Evolutionary conservation across 1,140 invertebrate species (phyloP).

Genomic region (Brachionus rotundiformis): DNA sequence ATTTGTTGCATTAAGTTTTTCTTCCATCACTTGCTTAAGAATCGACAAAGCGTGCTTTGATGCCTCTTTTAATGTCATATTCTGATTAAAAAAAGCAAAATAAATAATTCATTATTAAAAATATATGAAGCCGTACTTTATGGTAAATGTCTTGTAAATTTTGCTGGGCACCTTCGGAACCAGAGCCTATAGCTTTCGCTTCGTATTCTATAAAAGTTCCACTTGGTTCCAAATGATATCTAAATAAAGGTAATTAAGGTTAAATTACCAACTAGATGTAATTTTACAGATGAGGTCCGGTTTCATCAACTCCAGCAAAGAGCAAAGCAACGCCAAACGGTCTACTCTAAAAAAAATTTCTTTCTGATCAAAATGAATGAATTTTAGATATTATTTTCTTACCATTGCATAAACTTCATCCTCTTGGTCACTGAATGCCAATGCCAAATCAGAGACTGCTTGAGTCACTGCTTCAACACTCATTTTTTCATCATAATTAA

Average conservation of each 20-base stretch:
- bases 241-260: slow-evolving; percentile 55
- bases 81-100: slow-evolving; percentile 67
- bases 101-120: slow-evolving; percentile 19
- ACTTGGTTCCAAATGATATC: slow-evolving; percentile 96
- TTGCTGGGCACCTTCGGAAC: slow-evolving; percentile 97
- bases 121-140: slow-evolving; percentile 68
- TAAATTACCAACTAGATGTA: no score
- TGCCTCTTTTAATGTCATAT: slow-evolving; percentile 93
- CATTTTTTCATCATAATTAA: slow-evolving; percentile 94
- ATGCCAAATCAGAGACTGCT: slow-evolving; percentile 94
- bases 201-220: slow-evolving; percentile 94
- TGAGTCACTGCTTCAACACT: slow-evolving; percentile 93
- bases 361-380: no score
- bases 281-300: slow-evolving; percentile 68
- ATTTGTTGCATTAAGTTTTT: slow-evolving; percentile 94
- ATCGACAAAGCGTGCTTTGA: slow-evolving; percentile 87
- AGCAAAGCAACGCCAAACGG: slow-evolving; percentile 92
- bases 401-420: slow-evolving; percentile 90
- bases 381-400: slow-evolving; percentile 53
- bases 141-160: slow-evolving; percentile 84
- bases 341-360: slow-evolving; percentile 71
- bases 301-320: slow-evolving; percentile 69
- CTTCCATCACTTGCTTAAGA: slow-evolving; percentile 99
- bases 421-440: slow-evolving; percentile 96
- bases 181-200: slow-evolving; percentile 98